Base-by-base conservation (phyloP, 2,888 invertebrate species). In the Dromius quadrimaculatus region DNA sequence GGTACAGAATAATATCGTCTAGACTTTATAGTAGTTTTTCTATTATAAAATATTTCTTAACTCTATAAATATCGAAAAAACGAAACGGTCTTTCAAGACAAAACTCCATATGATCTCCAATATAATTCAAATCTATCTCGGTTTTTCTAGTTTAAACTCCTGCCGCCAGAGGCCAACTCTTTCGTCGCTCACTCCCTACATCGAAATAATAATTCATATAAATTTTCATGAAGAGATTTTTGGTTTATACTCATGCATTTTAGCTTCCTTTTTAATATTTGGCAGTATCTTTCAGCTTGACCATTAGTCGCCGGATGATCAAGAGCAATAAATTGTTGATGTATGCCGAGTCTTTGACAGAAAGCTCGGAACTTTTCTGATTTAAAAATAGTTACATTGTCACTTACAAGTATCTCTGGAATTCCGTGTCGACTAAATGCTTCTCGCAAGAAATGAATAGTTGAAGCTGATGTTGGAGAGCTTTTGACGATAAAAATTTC, bases 291-390 rank as follows among this genome's bases (percentile, higher is more conserved):
- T 61, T 73, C 72, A 1, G 66, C 73, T 6, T 66, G 57, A 8
- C 73, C 74, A 65, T 74, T 74, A 0, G 72, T 66, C n/a, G 9
- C 70, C 50, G 3, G 72, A n/a, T n/a, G n/a, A n/a, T n/a, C n/a
- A n/a, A n/a, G 72, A 1, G 73, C 72, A 11, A 38, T 61, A 17
- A 61, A 65, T 22, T 63, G 50, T 47, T 73, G 73, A 9, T 13
- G 4, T 22, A 57, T 57, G n/a, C 57, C 57, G 6, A n/a, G 4
- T 4, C 9, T 3, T 57, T 23, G 2, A 5, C 22, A 57, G 20
- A 57, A 57, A 8, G 4, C n/a, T 28, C 6, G 23, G 28, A 57
- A 57, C 2, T 9, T 5, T 2, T 15, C 2, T 15, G 47, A 47
- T 15, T 47, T 47, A 47, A 47, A 47, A 9, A 17, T 15, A 5